Base-by-base conservation (phyloP, 1,140 invertebrate species). In the Neoseiulus cucumeris region DNA sequence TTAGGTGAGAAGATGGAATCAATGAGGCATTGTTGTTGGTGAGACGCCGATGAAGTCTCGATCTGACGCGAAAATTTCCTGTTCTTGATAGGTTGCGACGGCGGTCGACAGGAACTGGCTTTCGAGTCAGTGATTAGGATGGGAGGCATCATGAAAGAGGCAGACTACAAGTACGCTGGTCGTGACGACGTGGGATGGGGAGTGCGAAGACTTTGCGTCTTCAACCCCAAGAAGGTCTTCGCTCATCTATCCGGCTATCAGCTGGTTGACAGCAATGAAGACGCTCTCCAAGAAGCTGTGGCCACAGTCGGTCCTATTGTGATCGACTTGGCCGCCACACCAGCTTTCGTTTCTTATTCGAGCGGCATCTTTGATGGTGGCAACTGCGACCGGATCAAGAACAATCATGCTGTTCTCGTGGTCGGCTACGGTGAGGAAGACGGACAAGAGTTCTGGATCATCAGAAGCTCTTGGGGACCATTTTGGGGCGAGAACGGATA, bases 301-400 rank as follows among this genome's bases (percentile, higher is more conserved):
- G 90, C 91, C 64, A 92, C 86, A 1, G 77, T 91, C 68, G 93
- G 94, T 17, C 93, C 93, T 7, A 74, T 84, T 67, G 79, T 80
- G 9, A 80, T 84, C 73, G n/a, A n/a, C n/a, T n/a, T n/a, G n/a
- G n/a, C n/a, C n/a, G n/a, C n/a, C n/a, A n/a, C n/a, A n/a, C n/a
- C n/a, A n/a, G n/a, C n/a, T n/a, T 93, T 90, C 66, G 97, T 98
- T 73, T 92, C 98, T 81, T 44, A 44, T n/a, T 12, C 42, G 42
- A n/a, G 42, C n/a, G 42, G 42, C 42, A 44, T 44, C n/a, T 44
- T 44, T n/a, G 42, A 44, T 44, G 42, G n/a, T 44, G 12, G n/a
- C 12, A 44, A 12, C n/a, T 44, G 42, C 42, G 12, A 44, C 12
- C 42, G 42, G 12, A 44, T 12, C 42, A 44, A n/a, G 12, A 12